Percentiles rank a stretch among this genome's conserved stretches.
phyloP scores from a whole-genome alignment of 2,888 invertebrate genomes.

The Odontomyia ornata region DNA sequence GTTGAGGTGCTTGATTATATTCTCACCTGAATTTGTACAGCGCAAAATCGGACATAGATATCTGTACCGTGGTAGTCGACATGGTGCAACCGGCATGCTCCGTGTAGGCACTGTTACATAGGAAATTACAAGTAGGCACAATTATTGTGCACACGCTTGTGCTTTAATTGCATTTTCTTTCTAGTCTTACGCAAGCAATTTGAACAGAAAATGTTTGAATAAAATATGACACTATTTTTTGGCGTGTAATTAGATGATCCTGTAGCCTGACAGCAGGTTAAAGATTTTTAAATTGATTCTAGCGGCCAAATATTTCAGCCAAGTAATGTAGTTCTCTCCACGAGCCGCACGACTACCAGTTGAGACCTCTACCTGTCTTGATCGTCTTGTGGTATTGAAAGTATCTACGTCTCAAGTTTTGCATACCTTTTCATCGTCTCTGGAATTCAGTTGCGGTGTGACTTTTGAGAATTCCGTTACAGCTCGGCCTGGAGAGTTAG shows the following conservation, averaged over 20 bases:
- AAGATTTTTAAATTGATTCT: neutral
- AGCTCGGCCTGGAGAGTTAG: neutral
- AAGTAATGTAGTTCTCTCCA: neutral
- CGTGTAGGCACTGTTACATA: constrained; percentile 13
- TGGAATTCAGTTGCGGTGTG: constrained; percentile 41
- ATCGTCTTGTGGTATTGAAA: constrained; percentile 18
- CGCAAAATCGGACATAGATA: constrained; percentile 31
- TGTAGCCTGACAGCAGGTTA: too few species aligned
- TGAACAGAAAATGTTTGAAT: too few species aligned
- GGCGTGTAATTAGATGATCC: too few species aligned
- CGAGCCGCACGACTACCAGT: neutral
- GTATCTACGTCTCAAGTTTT: constrained; percentile 21
- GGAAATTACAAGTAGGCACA: neutral
- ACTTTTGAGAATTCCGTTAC: constrained; percentile 41
- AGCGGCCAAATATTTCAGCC: neutral
- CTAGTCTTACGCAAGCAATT: too few species aligned
- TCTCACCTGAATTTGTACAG: constrained; percentile 39
- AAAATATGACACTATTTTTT: too few species aligned
- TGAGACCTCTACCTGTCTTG: constrained; percentile 17
- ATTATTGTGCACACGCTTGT: neutral
- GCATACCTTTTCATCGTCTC: constrained; percentile 37
- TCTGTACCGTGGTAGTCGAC: constrained; percentile 9
- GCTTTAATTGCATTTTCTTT: neutral
- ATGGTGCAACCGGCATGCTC: constrained; percentile 1
- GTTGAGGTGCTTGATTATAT: constrained; percentile 24